These are phyloP conservation scores for Thalassaphorura encarpata DNA, from an alignment of 1,140 invertebrate species.

Conservation along the genomic window DNA sequence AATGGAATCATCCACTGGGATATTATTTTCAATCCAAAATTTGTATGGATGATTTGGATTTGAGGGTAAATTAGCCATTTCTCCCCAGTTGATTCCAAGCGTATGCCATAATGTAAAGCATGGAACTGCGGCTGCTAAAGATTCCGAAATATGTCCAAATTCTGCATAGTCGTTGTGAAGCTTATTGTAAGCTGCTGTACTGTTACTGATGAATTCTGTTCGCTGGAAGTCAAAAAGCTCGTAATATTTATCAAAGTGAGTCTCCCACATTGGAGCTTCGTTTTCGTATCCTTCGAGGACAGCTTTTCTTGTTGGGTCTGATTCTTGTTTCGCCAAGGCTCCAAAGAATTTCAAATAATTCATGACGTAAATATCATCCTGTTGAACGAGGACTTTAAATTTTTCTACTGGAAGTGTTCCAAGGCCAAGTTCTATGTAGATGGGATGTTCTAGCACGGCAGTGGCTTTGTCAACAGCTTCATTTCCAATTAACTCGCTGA, in stretches of 20 bases:
- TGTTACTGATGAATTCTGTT: background rate
- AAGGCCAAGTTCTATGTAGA: background rate
- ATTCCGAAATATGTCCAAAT: background rate
- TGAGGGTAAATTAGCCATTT: background rate
- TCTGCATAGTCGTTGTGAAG: background rate
- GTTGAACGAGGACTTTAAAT: slow-evolving; percentile 10
- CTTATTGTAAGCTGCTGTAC: background rate
- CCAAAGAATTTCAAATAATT: slow-evolving; percentile 5
- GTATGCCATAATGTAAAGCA: slow-evolving; percentile 14
- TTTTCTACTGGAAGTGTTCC: slow-evolving; percentile 4
- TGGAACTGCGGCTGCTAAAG: slow-evolving; percentile 1
- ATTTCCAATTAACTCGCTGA: background rate
- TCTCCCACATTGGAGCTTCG: background rate
- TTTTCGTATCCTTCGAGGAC: background rate
- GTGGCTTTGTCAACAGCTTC: background rate
- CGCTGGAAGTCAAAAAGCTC: background rate
- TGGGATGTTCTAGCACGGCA: background rate
- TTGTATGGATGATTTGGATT: slow-evolving; percentile 1
- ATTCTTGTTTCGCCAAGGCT: background rate
- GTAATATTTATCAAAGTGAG: background rate
- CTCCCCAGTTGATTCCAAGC: background rate
- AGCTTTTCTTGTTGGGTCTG: background rate
- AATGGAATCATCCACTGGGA: background rate
- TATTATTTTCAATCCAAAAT: background rate
- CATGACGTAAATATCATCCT: slow-evolving; percentile 13